phyloP scores from a whole-genome alignment of 2,888 invertebrate genomes.

The Phaonia tiefii region DNA sequence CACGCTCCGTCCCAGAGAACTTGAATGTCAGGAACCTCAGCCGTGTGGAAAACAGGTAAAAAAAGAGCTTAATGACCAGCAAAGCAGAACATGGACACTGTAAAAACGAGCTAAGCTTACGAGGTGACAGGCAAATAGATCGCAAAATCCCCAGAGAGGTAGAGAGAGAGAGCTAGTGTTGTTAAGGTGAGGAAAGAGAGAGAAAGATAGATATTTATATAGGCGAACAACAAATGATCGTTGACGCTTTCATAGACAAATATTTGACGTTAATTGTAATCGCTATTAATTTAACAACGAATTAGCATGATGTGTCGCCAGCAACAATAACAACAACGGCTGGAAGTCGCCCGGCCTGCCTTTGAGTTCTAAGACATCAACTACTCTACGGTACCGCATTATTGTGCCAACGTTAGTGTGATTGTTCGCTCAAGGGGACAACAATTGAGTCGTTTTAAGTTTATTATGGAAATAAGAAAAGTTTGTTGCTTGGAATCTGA shows the following conservation, averaged over 20 bases:
- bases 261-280: constrained; percentile 79
- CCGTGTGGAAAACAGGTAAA: constrained; percentile 16
- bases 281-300: constrained; percentile 77
- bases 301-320: constrained; percentile 39
- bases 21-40: constrained; percentile 40
- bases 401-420: too few species aligned
- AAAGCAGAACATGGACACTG: too few species aligned
- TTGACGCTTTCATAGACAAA: constrained; percentile 78
- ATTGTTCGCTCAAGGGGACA: too few species aligned
- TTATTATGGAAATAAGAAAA: too few species aligned
- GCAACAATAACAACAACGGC: constrained; percentile 36
- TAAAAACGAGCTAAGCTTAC: constrained; percentile 5
- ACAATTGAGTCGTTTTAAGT: too few species aligned
- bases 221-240: constrained; percentile 72
- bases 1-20: constrained; percentile 36
- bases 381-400: too few species aligned
- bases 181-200: too few species aligned
- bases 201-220: constrained; percentile 7
- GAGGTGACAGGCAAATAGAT: neutral
- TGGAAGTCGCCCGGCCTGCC: constrained; percentile 27
- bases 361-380: too few species aligned
- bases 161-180: too few species aligned
- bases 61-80: neutral
- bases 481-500: too few species aligned
- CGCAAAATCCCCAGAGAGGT: too few species aligned